Base-by-base conservation (phyloP, 2,113 vertebrate species). In the Scalopus aquaticus region DNA sequence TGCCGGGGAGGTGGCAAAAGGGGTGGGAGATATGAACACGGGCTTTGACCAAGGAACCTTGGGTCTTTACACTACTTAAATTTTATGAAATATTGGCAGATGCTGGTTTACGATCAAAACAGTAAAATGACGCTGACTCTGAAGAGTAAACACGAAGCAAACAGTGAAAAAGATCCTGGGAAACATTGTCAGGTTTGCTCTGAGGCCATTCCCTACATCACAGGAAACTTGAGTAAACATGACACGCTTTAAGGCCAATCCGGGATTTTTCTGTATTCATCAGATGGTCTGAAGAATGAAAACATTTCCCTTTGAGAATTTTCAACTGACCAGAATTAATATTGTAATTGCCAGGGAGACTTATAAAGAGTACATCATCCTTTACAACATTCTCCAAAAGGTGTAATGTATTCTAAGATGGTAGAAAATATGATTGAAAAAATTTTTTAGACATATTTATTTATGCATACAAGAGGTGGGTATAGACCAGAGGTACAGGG, bases 1-100 rank as follows among this genome's bases (percentile, higher is more conserved):
- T 32, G 54, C 26, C 89, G 5, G 56, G 2, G 7, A 6, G 26
- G 10, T 13, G 30, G 39, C 13, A 17, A 37, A 62, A 56, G 54
- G n/a, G 24, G 3, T 22, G 5, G 30, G 30, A 44, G 8, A 88
- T 72, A 16, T 19, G 24, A 93, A 56, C 15, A 28, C 4, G n/a
- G 24, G 79, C 67, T 91, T 10, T 6, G 0, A 73, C 72, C 93
- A 96, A 91, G 72, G 95, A 97, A 97, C 93, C 92, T 92, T 74
- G 39, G 60, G 37, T 95, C 69, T 35, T 73, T 2, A 0, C 54
- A 87, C 58, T 60, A 60, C 60, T 83, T 65, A 10, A 91, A 96
- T 58, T 97, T 92, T 94, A 89, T 90, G 86, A 97, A 96, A 88
- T 88, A 92, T 67, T 97, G 94, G 94, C 94, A 97, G 95, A 95